Evolutionary conservation across 2,797 vertebrate species (phyloP).

Genomic region (Pteronotus mesoamericanus): DNA sequence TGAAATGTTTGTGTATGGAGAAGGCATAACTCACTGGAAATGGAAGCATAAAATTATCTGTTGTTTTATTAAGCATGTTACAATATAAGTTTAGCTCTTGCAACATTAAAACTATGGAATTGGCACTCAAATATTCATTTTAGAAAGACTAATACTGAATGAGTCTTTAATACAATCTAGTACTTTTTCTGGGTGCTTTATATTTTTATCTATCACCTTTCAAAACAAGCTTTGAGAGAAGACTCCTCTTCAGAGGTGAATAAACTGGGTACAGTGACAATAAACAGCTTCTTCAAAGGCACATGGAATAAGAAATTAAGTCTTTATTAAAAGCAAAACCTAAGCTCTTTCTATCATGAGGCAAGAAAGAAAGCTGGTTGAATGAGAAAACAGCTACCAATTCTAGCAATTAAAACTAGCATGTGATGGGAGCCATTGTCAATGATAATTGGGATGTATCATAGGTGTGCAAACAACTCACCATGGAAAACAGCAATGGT

Average conservation of each 20-base stretch:
- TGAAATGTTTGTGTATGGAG: background rate
- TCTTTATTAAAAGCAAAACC: background rate
- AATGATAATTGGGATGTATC: background rate
- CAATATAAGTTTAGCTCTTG: background rate
- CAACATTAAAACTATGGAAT: background rate
- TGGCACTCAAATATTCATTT: background rate
- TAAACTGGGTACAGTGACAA: background rate
- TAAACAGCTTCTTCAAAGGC: background rate
- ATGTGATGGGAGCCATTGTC: background rate
- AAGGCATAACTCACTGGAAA: background rate
- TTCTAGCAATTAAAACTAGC: background rate
- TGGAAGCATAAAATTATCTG: background rate
- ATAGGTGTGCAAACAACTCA: background rate
- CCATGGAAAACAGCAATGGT: background rate
- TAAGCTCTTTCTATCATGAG: background rate
- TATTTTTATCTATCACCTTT: background rate
- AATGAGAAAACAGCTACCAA: background rate
- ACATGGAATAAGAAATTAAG: background rate
- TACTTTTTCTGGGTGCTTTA: background rate
- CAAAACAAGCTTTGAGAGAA: background rate
- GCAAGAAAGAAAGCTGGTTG: background rate
- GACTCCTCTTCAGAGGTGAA: background rate
- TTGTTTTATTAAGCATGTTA: background rate
- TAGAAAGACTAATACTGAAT: background rate
- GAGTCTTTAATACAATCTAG: background rate